Evolutionary conservation across 2,888 invertebrate species (phyloP), one percentile per base, ranked within the genome.

Genomic region (Phortica okadai): DNA sequence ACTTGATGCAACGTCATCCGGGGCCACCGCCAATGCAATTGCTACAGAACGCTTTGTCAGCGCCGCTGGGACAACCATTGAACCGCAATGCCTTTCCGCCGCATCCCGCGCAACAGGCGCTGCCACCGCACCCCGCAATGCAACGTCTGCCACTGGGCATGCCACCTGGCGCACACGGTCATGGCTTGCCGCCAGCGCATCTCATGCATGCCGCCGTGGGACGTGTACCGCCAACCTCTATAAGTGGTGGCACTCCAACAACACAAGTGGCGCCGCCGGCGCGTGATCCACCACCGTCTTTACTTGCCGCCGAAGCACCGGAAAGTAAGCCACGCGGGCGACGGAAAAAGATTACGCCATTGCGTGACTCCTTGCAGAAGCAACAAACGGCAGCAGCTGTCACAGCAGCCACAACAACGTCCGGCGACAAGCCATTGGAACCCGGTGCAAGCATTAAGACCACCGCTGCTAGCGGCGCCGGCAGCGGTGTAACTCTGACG

Each of bases 321-420:
- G 82, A 82, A 67, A 79, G 77, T 0, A 92, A 91, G 75, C 91
- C 91, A 2, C 87, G 92, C 0, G 92, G 92, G 2, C 84, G 92
- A 0, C 85, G 92, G 79, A 92, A 92, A 89, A 92, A 92, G 82
- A 91, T 91, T 1, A 92, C 92, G 0, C 92, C 92, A 0, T 73
- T 92, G 58, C 88, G 89, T 82, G 92, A 86, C 92, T 91, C 85
- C 79, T 82, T 87, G 89, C 93, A 93, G 84, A 91, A 91, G 76
- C 91, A 91, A 64, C 91, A 91, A 77, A 93, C 92, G 50, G 94
- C 92, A 77, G 94, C 92, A 82, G 94, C 89, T 77, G 94, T 90
- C 77, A 93, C 87, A 67, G 92, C 91, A 75, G 93, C 91, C n/a
- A 85, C 88, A 11, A 76, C 81, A 4, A 80, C 83, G 33, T 5